phyloP scores from a whole-genome alignment of 1,140 invertebrate species.

The Zophobas morio region DNA sequence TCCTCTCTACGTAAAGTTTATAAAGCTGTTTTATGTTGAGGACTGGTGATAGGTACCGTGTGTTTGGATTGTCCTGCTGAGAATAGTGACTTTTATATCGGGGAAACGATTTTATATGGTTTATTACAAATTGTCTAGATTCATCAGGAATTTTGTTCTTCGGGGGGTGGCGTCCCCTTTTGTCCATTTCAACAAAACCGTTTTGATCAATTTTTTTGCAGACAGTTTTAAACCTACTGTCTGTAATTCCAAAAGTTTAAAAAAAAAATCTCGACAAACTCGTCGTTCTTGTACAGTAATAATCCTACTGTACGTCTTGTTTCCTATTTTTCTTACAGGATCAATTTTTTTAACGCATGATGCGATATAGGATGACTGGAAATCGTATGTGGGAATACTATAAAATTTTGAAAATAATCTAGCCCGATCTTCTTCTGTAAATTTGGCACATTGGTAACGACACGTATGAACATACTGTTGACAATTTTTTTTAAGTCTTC shows the following conservation, averaged over 20 bases:
- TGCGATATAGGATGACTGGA: background rate
- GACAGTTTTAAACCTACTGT: slow-evolving; percentile 7
- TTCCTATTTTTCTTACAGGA: background rate
- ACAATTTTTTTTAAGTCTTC: background rate
- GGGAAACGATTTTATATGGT: background rate
- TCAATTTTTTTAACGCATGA: background rate
- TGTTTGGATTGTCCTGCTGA: background rate
- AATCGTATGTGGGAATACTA: background rate
- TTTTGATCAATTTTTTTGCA: slow-evolving; percentile 5
- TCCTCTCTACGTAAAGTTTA: background rate
- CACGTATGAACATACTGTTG: background rate
- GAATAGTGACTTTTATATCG: slow-evolving; percentile 7
- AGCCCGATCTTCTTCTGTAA: background rate
- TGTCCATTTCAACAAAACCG: background rate
- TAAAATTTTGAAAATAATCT: background rate
- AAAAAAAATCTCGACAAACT: slow-evolving; percentile 7
- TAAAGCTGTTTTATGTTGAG: background rate
- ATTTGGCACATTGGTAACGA: background rate
- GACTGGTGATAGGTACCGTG: background rate
- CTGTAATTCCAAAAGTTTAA: background rate
- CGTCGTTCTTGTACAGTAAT: background rate
- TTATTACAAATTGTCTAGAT: background rate
- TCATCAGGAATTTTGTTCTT: background rate
- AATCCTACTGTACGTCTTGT: background rate
- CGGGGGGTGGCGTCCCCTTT: too few relatives aligned